Evolutionary conservation across 2,888 invertebrate species (phyloP).

Genomic region (Torymus aiolomorphi): DNA sequence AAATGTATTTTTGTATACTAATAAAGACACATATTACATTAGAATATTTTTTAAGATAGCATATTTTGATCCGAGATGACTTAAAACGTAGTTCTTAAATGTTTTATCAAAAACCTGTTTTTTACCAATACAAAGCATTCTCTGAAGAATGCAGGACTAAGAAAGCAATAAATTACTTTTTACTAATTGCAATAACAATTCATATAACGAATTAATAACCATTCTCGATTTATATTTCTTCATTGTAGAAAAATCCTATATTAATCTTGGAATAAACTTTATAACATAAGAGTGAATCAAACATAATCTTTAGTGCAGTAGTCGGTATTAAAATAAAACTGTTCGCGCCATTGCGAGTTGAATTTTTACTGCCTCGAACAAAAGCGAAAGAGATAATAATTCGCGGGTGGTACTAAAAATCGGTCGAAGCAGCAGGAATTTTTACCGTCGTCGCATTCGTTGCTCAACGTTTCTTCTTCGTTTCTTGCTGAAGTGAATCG

Average conservation of each 20-base stretch:
- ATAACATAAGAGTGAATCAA: conserved; percentile 20
- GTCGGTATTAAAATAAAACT: conserved; percentile 28
- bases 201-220: too few relatives aligned
- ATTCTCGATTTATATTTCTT: background rate
- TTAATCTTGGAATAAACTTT: conserved; percentile 8
- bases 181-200: too few relatives aligned
- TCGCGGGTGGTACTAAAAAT: conserved; percentile 33
- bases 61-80: too few relatives aligned
- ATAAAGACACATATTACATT: too few relatives aligned
- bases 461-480: conserved; percentile 10
- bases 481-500: background rate
- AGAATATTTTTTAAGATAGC: too few relatives aligned
- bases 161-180: too few relatives aligned
- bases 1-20: too few relatives aligned
- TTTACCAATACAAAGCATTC: too few relatives aligned
- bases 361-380: conserved; percentile 43
- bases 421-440: conserved; percentile 36
- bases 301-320: conserved; percentile 31
- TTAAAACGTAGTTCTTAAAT: too few relatives aligned
- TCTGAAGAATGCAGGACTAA: too few relatives aligned
- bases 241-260: background rate
- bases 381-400: conserved; percentile 37
- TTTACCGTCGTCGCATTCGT: conserved; percentile 32
- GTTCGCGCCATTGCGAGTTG: conserved; percentile 26
- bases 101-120: too few relatives aligned